These are phyloP conservation scores for Sus cebifrons DNA, from an alignment of 2,797 vertebrate species.

Conservation along the genomic window DNA sequence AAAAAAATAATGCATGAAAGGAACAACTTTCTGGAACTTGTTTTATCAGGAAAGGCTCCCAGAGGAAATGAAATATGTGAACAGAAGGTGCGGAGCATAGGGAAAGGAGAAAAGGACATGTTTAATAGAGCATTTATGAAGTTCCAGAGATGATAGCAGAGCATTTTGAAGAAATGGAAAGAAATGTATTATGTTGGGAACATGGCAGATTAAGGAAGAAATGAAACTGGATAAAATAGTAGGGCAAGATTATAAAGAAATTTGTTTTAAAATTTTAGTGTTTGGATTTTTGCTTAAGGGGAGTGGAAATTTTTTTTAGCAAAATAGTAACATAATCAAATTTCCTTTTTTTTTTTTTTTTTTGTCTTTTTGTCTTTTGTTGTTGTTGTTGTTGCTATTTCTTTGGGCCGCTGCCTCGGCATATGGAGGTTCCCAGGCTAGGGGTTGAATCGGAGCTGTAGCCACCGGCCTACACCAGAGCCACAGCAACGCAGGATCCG, in stretches of 20 bases:
- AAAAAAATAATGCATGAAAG: not conserved
- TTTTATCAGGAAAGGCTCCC: conserved; percentile 27
- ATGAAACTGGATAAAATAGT: not conserved
- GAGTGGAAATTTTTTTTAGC: conserved; percentile 6
- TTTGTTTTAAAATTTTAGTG: not conserved
- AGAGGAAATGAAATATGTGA: conserved; percentile 14
- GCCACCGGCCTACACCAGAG: no score
- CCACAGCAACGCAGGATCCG: no score
- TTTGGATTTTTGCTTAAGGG: conserved; percentile 20
- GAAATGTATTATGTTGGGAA: conserved; percentile 3
- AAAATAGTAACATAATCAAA: not conserved
- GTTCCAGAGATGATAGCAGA: not conserved
- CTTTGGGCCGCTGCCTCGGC: no score
- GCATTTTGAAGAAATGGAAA: conserved; percentile 31
- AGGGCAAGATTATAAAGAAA: conserved; percentile 40
- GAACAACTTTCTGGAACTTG: not conserved
- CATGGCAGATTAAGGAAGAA: conserved; percentile 23
- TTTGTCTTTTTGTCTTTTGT: no score
- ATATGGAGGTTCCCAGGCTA: no score
- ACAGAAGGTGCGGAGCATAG: not conserved
- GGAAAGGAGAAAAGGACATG: not conserved
- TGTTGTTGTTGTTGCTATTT: no score
- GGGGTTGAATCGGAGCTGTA: no score
- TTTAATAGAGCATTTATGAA: conserved; percentile 17
- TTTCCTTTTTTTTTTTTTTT: not conserved